A percentile compares a stretch with the other conserved stretches of the same genome.
These are phyloP conservation scores for Megathymus violae DNA, from an alignment of 1,140 invertebrate species.

Conservation along the genomic window DNA sequence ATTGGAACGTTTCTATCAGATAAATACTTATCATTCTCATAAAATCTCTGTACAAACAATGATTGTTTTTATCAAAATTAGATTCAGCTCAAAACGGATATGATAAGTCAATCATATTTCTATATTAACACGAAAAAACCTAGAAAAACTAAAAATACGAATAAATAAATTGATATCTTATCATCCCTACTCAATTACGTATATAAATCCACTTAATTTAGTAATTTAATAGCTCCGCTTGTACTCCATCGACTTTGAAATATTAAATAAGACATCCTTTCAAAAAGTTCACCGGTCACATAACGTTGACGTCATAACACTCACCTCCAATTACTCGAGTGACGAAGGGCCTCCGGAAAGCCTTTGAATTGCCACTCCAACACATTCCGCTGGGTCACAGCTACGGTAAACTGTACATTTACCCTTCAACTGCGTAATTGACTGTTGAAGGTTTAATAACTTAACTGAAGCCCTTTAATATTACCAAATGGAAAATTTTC, in stretches of 20 bases:
- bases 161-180: not conserved
- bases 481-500: too few species aligned
- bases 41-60: too few species aligned
- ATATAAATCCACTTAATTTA: not conserved
- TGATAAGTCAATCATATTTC: too few species aligned
- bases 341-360: conserved; percentile 64
- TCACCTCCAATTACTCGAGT: conserved; percentile 64
- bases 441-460: not conserved
- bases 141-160: not conserved
- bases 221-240: not conserved
- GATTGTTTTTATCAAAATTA: too few species aligned
- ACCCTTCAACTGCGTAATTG: conserved; percentile 4
- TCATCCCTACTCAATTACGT: not conserved
- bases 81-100: too few species aligned
- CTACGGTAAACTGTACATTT: conserved; percentile 32
- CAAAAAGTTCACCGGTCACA: conserved; percentile 56
- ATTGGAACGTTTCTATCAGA: too few species aligned
- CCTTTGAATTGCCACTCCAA: conserved; percentile 79
- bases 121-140: not conserved
- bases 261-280: conserved; percentile 33
- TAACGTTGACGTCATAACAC: conserved; percentile 56
- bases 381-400: conserved; percentile 72
- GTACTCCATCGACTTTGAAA: not conserved
- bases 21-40: too few species aligned
- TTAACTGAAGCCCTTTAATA: conserved; percentile 3